phyloP scores from a whole-genome alignment of 2,113 vertebrate species.

The Stictonetta naevosa region DNA sequence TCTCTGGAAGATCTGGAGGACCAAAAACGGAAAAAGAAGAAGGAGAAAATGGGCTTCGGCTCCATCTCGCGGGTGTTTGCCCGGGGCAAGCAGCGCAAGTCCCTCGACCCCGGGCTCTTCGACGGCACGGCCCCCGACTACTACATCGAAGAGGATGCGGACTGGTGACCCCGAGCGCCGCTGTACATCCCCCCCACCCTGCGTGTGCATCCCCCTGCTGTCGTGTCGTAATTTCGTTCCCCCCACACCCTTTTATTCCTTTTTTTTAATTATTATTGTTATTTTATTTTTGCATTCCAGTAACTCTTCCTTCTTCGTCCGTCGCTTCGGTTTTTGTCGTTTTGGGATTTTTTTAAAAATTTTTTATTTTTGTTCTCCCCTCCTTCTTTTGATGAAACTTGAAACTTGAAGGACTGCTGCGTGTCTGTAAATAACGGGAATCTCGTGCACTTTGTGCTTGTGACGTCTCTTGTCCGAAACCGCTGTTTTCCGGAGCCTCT shows the following conservation, averaged over 20 bases:
- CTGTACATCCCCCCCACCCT: slow-evolving; percentile 83
- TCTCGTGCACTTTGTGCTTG: slow-evolving; percentile 92
- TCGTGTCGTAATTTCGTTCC: slow-evolving; percentile 82
- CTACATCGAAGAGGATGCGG: slow-evolving; percentile 99
- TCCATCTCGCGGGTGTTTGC: slow-evolving; percentile 97
- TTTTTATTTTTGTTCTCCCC: neutral
- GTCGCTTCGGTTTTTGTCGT: slow-evolving; percentile 71
- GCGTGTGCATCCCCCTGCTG: slow-evolving; percentile 78
- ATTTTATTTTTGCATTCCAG: neutral
- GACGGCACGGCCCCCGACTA: slow-evolving; percentile 97
- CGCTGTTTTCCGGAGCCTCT: slow-evolving; percentile 68
- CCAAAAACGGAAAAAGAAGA: slow-evolving; percentile 94
- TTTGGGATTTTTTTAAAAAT: neutral
- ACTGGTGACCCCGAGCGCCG: slow-evolving; percentile 88
- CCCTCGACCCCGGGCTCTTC: slow-evolving; percentile 94
- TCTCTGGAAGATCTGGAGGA: slow-evolving; percentile 99
- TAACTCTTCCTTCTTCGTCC: slow-evolving; percentile 76
- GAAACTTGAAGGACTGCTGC: slow-evolving; percentile 99
- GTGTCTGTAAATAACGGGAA: slow-evolving; percentile 95
- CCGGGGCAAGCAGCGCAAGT: slow-evolving; percentile 96
- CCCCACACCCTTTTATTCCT: slow-evolving; percentile 48
- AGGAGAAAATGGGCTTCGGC: slow-evolving; percentile 91
- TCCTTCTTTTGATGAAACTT: slow-evolving; percentile 85
- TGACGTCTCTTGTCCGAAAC: slow-evolving; percentile 88
- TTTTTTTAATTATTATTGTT: slow-evolving; percentile 40